Base-by-base conservation (phyloP, 2,797 vertebrate species). In the Falco concolor region DNA sequence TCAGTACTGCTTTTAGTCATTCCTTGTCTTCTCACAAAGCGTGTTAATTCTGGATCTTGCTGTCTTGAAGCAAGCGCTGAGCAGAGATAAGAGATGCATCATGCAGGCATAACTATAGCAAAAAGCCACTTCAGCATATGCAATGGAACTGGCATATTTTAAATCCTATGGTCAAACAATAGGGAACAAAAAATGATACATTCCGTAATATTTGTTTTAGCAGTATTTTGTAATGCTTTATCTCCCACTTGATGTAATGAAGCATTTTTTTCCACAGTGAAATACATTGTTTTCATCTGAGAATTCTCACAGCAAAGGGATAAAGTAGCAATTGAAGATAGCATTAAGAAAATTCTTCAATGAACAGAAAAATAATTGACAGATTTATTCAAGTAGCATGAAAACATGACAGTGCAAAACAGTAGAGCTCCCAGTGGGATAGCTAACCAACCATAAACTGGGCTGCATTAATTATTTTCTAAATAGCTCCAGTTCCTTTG, bases 341-440 rank as follows among this genome's bases (percentile, higher is more conserved):
- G 59, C 44, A 50, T 53, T 82, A 84, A 87, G 83, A 30, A 95
- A 90, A 49, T 47, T 74, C 87, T 82, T 91, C 83, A 87, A 22
- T 40, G 63, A 93, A 72, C 52, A 82, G 87, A 94, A 86, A 87
- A 96, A 30, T 91, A 90, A 93, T 10, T 84, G 63, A 84, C 80
- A 82, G 83, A 91, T 88, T 89, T 90, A 91, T 87, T 95, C 63
- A 88, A 73, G 63, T 4, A 93, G 74, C 80, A 64, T 67, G 83
- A 95, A 90, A 95, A 90, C 81, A 95, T 59, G 70, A 90, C 2
- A 27, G 67, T 30, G 40, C 67, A 89, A 87, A 93, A 82, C 56
- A 91, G 80, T 23, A 69, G 77, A 73, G 83, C 49, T 91, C 84
- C 68, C 77, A 77, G 60, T 36, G 70, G 87, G 76, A 44, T 75